phyloP scores from a whole-genome alignment of 2,888 invertebrate species.

The Perdita meconis region DNA sequence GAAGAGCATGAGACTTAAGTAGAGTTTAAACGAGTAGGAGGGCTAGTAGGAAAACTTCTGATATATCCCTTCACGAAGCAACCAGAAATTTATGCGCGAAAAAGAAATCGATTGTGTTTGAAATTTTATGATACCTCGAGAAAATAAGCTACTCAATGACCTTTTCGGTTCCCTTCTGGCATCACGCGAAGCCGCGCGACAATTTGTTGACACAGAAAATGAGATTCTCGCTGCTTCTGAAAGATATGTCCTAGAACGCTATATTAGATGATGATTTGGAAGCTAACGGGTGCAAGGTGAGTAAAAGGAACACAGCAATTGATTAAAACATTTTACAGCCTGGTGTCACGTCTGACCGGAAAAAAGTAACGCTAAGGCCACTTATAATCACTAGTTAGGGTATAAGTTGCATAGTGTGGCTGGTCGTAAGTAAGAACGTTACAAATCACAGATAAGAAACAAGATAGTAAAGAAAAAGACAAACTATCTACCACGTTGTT shows the following conservation, averaged over 20 bases:
- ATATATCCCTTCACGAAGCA: constrained; percentile 49
- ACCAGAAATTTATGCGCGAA: constrained; percentile 11
- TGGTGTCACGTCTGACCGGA: constrained; percentile 53
- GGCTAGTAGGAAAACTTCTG: constrained; percentile 42
- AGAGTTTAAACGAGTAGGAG: constrained; percentile 29
- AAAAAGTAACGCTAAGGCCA: constrained; percentile 40
- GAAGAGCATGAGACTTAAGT: constrained; percentile 31
- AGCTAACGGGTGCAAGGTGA: constrained; percentile 59
- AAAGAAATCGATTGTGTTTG: too few species aligned
- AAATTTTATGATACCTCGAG: not conserved
- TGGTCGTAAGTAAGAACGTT: constrained; percentile 48
- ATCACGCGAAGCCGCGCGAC: not conserved
- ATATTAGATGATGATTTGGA: constrained; percentile 27
- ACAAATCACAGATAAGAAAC: constrained; percentile 21
- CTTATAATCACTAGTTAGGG: constrained; percentile 53
- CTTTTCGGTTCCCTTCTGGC: not conserved
- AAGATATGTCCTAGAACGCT: constrained; percentile 42
- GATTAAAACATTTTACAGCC: constrained; percentile 66
- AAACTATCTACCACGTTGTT: constrained; percentile 51
- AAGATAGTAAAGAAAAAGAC: constrained; percentile 6
- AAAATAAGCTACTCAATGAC: not conserved
- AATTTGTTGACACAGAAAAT: not conserved
- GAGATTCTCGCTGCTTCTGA: constrained; percentile 48
- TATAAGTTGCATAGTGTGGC: constrained; percentile 45
- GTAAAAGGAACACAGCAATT: constrained; percentile 59